Conservation (phyloP, 2,797 vertebrate genomes). For the Rhinoraja longicauda region DNA sequence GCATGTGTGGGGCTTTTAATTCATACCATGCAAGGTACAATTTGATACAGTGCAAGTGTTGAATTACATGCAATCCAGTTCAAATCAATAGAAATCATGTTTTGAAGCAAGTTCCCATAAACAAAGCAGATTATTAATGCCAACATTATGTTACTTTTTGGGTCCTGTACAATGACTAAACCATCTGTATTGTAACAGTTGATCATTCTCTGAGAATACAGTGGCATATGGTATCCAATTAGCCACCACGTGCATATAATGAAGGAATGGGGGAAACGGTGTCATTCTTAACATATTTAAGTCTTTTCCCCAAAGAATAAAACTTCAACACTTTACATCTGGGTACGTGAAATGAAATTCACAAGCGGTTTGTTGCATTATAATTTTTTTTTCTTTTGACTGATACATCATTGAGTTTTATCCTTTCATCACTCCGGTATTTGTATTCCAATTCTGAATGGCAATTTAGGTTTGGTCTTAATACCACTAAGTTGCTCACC, state of each 20-base stretch:
- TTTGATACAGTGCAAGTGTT: not conserved
- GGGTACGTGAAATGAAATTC: no score
- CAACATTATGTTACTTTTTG: not conserved
- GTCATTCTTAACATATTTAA: not conserved
- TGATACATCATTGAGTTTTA: not conserved
- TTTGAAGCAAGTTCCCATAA: not conserved
- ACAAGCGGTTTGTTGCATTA: no score
- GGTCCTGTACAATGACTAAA: not conserved
- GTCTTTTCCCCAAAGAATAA: not conserved
- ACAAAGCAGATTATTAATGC: not conserved
- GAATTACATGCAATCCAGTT: not conserved
- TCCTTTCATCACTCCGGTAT: not conserved
- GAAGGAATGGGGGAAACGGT: not conserved
- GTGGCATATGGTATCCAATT: constrained; percentile 11
- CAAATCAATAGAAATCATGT: not conserved
- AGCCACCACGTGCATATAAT: not conserved
- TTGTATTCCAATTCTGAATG: not conserved
- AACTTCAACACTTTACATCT: not conserved
- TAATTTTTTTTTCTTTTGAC: no score
- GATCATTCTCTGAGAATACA: not conserved
- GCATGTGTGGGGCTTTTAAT: not conserved
- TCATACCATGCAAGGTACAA: not conserved
- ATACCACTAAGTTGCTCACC: no score
- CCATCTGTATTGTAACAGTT: not conserved
- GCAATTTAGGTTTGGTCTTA: not conserved